phyloP scores from a whole-genome alignment of 2,888 invertebrate species.

The Drosophila algonquin region DNA sequence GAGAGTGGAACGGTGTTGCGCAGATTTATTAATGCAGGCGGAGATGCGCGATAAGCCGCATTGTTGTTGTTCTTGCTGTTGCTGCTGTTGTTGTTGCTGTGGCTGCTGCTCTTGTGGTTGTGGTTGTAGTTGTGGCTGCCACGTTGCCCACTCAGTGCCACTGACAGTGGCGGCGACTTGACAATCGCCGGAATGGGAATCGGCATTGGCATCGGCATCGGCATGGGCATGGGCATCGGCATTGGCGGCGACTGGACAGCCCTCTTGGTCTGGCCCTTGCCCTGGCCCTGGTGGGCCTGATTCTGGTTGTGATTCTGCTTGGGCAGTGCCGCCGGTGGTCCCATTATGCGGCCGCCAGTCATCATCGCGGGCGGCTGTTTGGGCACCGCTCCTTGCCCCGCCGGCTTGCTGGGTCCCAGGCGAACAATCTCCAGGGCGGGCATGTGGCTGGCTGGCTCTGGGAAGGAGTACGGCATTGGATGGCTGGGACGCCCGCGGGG shows the following conservation, averaged over 20 bases:
- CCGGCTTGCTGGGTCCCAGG: constrained; percentile 56
- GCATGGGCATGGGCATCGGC: constrained; percentile 32
- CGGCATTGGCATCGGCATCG: constrained; percentile 31
- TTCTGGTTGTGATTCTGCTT: constrained; percentile 54
- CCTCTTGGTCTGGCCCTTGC: constrained; percentile 72
- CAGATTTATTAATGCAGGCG: constrained; percentile 80
- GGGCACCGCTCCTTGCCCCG: constrained; percentile 16
- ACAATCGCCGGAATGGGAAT: constrained; percentile 59
- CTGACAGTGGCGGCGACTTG: constrained; percentile 70
- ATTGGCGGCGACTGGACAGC: constrained; percentile 44
- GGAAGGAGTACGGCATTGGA: constrained; percentile 31
- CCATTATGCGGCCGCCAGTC: constrained; percentile 83
- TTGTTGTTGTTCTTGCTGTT: constrained; percentile 47
- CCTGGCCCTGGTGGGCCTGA: not conserved
- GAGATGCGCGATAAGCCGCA: constrained; percentile 72
- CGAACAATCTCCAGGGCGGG: constrained; percentile 81
- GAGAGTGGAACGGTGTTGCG: constrained; percentile 64
- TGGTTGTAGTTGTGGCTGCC: constrained; percentile 19
- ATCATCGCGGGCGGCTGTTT: constrained; percentile 72
- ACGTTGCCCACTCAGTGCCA: constrained; percentile 59
- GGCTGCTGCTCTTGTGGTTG: constrained; percentile 29
- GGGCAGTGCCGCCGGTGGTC: constrained; percentile 85
- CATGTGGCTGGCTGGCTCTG: constrained; percentile 49
- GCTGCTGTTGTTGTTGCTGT: constrained; percentile 28
- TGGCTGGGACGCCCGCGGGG: constrained; percentile 34